Percentiles rank a stretch among this genome's conserved stretches.
These are phyloP conservation scores for Ormyrus pomaceus DNA, from an alignment of 2,888 invertebrate genomes.

Conservation along the genomic window DNA sequence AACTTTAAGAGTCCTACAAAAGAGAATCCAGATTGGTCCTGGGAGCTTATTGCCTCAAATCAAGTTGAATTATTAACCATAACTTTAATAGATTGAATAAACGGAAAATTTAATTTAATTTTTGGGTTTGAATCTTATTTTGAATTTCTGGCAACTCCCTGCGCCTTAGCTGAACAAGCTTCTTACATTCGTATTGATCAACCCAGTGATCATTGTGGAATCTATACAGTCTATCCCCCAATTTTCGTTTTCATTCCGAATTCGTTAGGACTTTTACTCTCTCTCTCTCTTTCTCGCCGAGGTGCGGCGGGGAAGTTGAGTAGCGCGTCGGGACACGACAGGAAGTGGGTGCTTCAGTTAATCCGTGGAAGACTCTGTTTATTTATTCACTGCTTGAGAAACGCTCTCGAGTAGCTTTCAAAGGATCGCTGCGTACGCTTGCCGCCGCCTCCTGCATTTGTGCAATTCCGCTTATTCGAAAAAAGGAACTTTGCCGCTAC, in stretches of 20 bases:
- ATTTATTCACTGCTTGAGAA: slow-evolving; percentile 9
- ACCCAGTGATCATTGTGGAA: no score
- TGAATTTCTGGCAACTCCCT: no score
- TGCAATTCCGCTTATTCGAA: slow-evolving; percentile 40
- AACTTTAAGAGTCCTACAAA: no score
- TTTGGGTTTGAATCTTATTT: no score
- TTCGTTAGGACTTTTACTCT: background rate
- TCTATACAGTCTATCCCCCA: background rate
- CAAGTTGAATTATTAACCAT: no score
- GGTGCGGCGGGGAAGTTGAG: background rate
- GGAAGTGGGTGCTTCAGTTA: slow-evolving; percentile 19
- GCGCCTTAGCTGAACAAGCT: no score
- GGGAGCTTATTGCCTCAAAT: no score
- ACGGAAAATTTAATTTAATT: no score
- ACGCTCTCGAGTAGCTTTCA: slow-evolving; percentile 4
- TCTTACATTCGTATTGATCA: no score
- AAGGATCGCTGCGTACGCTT: background rate
- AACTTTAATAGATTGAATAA: no score
- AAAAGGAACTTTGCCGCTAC: background rate
- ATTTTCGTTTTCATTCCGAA: background rate
- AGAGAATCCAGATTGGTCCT: no score
- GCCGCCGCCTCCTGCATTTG: background rate
- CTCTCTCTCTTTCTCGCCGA: no score
- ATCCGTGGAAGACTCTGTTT: background rate
- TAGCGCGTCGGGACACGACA: background rate